Conservation (phyloP, 2,113 vertebrate species). For the Peucedramus taeniatus region DNA sequence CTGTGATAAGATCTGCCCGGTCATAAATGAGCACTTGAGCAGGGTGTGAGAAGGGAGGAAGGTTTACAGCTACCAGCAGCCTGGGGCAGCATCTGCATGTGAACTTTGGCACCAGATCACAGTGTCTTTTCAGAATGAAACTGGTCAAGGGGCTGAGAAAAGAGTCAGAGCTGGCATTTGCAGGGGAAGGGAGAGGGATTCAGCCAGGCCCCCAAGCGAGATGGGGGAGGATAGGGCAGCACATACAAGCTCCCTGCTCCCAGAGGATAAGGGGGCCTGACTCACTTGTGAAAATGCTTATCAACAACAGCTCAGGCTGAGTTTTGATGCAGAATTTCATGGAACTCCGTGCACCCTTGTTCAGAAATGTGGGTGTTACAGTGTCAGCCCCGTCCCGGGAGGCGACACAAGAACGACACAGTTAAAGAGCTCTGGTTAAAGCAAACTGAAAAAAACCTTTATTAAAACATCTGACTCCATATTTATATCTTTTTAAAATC, state of each 20-base stretch:
- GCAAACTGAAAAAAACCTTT: too few species aligned
- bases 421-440: too few species aligned
- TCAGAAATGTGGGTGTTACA: not conserved
- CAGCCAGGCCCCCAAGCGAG: fast-evolving
- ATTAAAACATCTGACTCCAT: too few species aligned
- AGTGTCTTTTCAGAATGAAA: not conserved
- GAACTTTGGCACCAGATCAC: not conserved
- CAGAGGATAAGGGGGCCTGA: not conserved
- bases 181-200: not conserved
- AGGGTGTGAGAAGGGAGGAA: not conserved
- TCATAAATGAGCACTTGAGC: not conserved
- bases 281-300: not conserved
- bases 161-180: not conserved
- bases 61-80: not conserved
- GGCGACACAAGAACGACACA: too few species aligned
- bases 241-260: not conserved
- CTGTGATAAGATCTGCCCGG: not conserved
- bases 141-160: not conserved
- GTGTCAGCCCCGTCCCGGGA: too few species aligned
- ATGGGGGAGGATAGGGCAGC: not conserved
- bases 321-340: not conserved
- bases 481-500: too few species aligned
- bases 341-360: fast-evolving
- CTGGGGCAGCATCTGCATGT: not conserved
- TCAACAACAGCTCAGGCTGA: not conserved